Conservation (phyloP, 2,113 vertebrate genomes). For the Pampusana beccarii region DNA sequence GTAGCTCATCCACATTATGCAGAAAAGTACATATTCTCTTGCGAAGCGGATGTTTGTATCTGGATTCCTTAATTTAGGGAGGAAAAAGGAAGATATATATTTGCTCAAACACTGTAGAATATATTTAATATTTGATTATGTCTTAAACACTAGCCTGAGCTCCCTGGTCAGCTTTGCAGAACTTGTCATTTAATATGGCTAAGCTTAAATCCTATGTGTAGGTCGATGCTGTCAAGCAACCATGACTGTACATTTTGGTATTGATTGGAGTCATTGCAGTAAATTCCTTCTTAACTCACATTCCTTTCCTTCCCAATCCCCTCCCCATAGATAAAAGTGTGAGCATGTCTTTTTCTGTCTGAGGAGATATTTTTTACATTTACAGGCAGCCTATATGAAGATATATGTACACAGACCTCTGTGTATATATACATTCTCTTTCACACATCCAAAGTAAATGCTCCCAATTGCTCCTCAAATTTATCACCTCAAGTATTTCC, state of each 20-base stretch:
- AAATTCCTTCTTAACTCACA: constrained; percentile 77
- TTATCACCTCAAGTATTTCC: constrained; percentile 37
- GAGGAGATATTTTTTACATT: constrained; percentile 50
- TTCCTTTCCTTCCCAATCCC: constrained; percentile 67
- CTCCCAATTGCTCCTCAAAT: constrained; percentile 39
- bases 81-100: constrained; percentile 16
- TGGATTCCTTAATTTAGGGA: constrained; percentile 58
- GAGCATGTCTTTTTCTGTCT: constrained; percentile 61
- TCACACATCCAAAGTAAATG: not conserved
- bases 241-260: constrained; percentile 85
- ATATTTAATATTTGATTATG: constrained; percentile 73
- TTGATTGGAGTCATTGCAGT: constrained; percentile 80
- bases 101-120: constrained; percentile 68
- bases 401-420: not conserved
- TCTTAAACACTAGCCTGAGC: constrained; percentile 72
- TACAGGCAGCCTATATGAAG: constrained; percentile 49
- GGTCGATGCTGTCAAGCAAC: constrained; percentile 81
- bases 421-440: not conserved
- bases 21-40: constrained; percentile 68
- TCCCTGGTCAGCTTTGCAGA: constrained; percentile 74
- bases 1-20: constrained; percentile 80
- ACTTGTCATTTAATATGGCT: constrained; percentile 79
- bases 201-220: constrained; percentile 76
- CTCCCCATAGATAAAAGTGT: constrained; percentile 70
- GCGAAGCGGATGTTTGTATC: constrained; percentile 60